These are phyloP conservation scores for Aphidius ervi DNA, from an alignment of 1,140 invertebrate species.

Conservation along the genomic window DNA sequence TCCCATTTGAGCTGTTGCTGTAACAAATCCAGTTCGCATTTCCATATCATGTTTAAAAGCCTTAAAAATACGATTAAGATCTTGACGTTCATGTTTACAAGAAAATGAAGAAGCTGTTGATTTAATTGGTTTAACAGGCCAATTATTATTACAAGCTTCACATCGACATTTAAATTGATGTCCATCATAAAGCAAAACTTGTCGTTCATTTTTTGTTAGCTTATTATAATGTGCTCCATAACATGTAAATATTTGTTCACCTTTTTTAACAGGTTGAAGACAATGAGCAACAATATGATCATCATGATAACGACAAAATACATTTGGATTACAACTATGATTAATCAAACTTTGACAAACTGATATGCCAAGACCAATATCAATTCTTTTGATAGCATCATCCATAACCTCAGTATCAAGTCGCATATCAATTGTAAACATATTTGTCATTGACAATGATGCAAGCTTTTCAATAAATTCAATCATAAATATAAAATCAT, in stretches of 20 bases:
- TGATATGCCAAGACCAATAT: constrained; percentile 58
- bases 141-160: too few species aligned
- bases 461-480: background rate
- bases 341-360: constrained; percentile 79
- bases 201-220: background rate
- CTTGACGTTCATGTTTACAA: too few species aligned
- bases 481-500: background rate
- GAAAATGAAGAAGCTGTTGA: too few species aligned
- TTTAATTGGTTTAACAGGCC: too few species aligned
- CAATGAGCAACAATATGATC: background rate
- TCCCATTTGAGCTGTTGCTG: too few species aligned
- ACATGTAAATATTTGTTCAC: background rate
- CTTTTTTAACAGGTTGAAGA: background rate
- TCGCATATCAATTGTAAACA: background rate
- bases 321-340: constrained; percentile 84
- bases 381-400: constrained; percentile 3
- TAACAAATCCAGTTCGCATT: too few species aligned
- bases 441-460: background rate
- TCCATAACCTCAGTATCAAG: background rate
- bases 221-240: background rate
- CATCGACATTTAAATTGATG: too few species aligned
- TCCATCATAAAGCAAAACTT: too few species aligned
- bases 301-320: constrained; percentile 5
- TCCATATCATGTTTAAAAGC: too few species aligned
- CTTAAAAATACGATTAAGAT: too few species aligned